Evolutionary conservation across 2,888 invertebrate genomes (phyloP).

Genomic region (Apodemia mormo): DNA sequence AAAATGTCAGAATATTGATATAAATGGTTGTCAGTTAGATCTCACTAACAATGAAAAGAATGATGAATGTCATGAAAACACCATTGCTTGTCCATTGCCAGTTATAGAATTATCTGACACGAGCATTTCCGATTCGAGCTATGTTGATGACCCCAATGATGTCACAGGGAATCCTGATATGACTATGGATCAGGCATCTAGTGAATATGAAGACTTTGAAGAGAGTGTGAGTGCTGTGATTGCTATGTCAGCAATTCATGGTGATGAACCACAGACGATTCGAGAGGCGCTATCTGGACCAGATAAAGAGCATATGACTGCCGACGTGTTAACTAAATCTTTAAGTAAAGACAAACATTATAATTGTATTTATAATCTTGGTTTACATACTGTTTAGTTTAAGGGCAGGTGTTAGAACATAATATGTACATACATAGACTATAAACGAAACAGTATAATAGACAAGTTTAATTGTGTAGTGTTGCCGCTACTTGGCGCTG

Average conservation of each 20-base stretch:
- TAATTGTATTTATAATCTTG: conserved; percentile 25
- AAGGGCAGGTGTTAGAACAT: no score
- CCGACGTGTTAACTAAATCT: not conserved
- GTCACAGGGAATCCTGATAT: no score
- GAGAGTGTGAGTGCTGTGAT: no score
- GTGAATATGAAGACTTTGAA: no score
- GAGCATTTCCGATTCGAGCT: not conserved
- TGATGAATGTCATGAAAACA: not conserved
- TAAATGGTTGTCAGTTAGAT: conserved; percentile 9
- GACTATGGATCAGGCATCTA: no score
- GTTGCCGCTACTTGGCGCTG: not conserved
- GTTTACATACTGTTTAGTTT: conserved; percentile 18
- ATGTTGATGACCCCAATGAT: no score
- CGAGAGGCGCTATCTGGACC: no score
- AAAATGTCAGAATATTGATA: conserved; percentile 16
- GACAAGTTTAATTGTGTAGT: no score
- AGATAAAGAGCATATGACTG: no score
- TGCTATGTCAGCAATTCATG: no score
- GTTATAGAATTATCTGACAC: not conserved
- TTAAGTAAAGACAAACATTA: conserved; percentile 26
- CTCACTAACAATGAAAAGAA: conserved; percentile 7
- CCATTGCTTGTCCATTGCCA: not conserved
- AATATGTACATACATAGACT: not conserved
- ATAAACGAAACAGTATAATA: no score
- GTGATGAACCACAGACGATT: no score